Evolutionary conservation across 64 coral and sea anemone species (phyloP), one percentile per base, ranked within the genome.

Genomic region (Acropora tenuis): DNA sequence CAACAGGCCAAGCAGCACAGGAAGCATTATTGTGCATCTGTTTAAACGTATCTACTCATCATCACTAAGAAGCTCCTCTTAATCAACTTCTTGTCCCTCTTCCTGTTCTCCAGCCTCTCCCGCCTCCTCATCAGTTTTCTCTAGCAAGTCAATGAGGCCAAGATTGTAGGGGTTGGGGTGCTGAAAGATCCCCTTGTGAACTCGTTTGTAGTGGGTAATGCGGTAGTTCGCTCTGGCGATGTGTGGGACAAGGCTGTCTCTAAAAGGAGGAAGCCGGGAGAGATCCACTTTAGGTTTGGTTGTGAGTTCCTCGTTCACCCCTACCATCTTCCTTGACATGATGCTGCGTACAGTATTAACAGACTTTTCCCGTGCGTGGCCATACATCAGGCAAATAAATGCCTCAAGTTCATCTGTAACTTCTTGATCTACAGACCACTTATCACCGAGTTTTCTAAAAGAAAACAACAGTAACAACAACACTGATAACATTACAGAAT

Each of bases 381-480:
- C 86, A 48, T 93, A 93, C 3, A 89, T 93, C 19, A 89, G 69
- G 44, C 92, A 93, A n/a, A 78, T 93, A 42, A 89, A 93, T 78
- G 86, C 86, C 18, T 93, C 86, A 8, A 93, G 8, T 18, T 93
- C 77, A 48, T 88, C 57, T n/a, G 50, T 89, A 6, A 77, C 47
- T 47, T 93, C 82, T 75, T 80, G 60, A 73, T 89, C 86, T 50
- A 89, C 61, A 63, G 59, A 41, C 86, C 86, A 93, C 15, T 93
- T 47, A 73, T 82, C 78, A 4, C 92, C 90, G 13, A 92, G 83
- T 73, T 79, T 92, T 43, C 82, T 87, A 87, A 74, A 78, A 72
- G 49, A 44, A 80, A 68, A 30, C n/a, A 74, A 20, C 4, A 74
- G 46, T 9, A 73, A 93, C 47, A 92, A 47, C 20, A 76, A 49